Percentiles rank a stretch among this genome's conserved stretches.
Evolutionary conservation across 2,113 vertebrate species (phyloP).

Genomic region (Lipophrys pholis): DNA sequence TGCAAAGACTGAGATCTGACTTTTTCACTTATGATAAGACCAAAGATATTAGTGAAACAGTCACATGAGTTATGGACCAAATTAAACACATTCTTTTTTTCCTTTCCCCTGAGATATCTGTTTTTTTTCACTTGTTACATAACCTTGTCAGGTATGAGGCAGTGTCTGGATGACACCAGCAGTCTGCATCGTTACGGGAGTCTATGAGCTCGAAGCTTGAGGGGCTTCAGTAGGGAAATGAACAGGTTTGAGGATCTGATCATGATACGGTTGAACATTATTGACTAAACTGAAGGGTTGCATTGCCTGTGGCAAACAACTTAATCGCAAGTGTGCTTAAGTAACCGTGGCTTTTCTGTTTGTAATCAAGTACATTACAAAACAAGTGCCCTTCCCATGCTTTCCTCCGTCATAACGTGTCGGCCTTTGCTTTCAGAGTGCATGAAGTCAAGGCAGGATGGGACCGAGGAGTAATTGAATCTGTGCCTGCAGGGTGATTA

Average conservation of each 20-base stretch:
- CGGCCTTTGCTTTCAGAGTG: conserved; percentile 30
- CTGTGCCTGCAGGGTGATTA: neutral
- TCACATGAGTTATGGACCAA: neutral
- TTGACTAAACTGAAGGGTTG: too few relatives aligned
- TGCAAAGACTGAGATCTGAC: conserved; percentile 8
- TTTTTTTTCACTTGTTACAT: conserved; percentile 25
- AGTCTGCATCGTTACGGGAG: neutral
- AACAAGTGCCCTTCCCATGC: neutral
- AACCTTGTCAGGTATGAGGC: conserved; percentile 19
- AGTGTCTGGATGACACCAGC: conserved; percentile 4
- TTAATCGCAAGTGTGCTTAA: too few relatives aligned
- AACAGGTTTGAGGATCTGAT: neutral
- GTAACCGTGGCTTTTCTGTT: conserved; percentile 5
- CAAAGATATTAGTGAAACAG: neutral
- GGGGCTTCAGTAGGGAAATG: neutral
- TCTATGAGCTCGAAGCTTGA: conserved; percentile 14
- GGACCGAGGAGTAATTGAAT: conserved; percentile 26
- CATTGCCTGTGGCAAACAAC: too few relatives aligned
- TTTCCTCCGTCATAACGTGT: conserved; percentile 22
- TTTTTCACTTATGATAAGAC: neutral
- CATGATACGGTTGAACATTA: too few relatives aligned
- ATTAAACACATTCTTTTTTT: conserved; percentile 30
- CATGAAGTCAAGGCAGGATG: conserved; percentile 29
- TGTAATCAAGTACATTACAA: conserved; percentile 1
- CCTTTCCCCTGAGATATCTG: neutral